Evolutionary conservation across 2,888 invertebrate genomes (phyloP), one percentile per base, ranked within the genome.

Genomic region (Drosophila percnosoma): DNA sequence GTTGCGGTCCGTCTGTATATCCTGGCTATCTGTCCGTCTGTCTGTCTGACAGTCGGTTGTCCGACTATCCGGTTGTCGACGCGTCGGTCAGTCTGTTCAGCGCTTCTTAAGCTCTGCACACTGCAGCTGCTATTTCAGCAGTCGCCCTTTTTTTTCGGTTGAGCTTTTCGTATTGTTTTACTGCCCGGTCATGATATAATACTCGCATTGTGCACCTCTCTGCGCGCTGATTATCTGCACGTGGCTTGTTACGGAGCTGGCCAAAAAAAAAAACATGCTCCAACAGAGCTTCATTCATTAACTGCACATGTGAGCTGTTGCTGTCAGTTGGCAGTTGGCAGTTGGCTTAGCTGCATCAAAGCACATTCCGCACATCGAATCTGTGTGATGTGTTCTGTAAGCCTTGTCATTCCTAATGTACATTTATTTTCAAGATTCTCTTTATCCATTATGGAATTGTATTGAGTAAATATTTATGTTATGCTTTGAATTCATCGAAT

Each of bases 211-310:
- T 58, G 57, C 73, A 73, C 76, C 75, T 78, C 59, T n/a, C 55
- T 73, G 65, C 69, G 52, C 73, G 86, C 83, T 90, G 90, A 90
- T 86, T 86, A 86, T 90, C 89, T 80, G 65, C 62, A 77, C 79
- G 77, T 77, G 73, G 69, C 80, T 81, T 48, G 64, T 78, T 65
- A 38, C 52, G 36, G 29, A 11, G 51, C 33, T n/a, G 21, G 24
- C 49, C 55, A 68, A 65, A 65, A 61, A n/a, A 51, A 29, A 45
- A 31, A 54, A 64, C 60, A 57, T 48, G 15, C 58, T 71, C 54
- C 6, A 52, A 27, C 58, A 48, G 77, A 53, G 59, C 36, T 75
- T 67, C 65, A 75, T 68, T 78, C 68, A 78, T 78, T 80, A 75
- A 71, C 64, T 53, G 57, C 53, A 58, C 31, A 57, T 48, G 27